Evolutionary conservation across 2,113 vertebrate species (phyloP).

Genomic region (Lagenorhynchus albirostris): DNA sequence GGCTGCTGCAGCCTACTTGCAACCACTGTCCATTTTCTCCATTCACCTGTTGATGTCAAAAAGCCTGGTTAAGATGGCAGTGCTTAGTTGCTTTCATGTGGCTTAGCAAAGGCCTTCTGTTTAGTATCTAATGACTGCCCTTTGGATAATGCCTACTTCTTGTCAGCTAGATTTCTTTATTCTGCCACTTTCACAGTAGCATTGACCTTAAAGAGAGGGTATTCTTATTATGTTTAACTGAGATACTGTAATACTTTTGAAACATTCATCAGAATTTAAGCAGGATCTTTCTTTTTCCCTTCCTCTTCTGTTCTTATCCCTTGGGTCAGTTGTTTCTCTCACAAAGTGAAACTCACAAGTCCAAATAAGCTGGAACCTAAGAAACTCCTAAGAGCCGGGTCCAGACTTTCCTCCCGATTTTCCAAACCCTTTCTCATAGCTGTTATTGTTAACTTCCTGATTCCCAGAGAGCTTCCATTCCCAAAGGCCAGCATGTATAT

Average conservation of each 20-base stretch:
- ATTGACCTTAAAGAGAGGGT: background rate
- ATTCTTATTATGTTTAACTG: background rate
- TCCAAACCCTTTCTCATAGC: background rate
- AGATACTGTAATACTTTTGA: background rate
- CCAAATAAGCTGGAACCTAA: background rate
- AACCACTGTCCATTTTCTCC: background rate
- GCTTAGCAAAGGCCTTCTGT: background rate
- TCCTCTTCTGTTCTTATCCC: background rate
- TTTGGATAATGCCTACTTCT: background rate
- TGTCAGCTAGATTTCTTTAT: background rate
- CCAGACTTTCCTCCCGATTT: background rate
- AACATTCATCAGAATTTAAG: background rate
- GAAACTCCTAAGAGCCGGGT: background rate
- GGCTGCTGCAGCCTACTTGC: background rate
- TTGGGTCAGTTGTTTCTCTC: background rate
- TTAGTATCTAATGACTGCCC: background rate
- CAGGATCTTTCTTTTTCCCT: background rate
- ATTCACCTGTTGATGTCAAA: background rate
- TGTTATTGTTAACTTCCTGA: background rate
- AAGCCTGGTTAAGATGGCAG: background rate
- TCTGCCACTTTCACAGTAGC: background rate
- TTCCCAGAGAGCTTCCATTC: background rate
- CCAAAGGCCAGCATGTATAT: background rate
- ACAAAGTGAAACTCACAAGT: background rate
- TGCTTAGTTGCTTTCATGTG: background rate